Percentiles rank a stretch among this genome's conserved stretches.
Evolutionary conservation across 2,888 invertebrate species (phyloP).

Genomic region (Timema podura): DNA sequence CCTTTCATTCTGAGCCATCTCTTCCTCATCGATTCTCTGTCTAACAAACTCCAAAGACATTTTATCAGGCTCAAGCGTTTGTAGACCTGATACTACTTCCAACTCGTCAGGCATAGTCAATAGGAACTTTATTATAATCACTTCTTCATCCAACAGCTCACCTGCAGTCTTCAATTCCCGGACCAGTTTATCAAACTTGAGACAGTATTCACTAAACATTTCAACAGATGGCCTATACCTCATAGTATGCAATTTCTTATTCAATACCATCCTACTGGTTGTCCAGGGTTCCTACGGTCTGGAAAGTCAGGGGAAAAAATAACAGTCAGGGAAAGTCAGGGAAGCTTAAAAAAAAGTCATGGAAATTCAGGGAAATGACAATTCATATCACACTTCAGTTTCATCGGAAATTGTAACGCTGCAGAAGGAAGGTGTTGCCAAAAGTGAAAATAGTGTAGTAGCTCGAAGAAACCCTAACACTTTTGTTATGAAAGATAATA

Average conservation of each 20-base stretch:
- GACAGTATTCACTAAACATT: not conserved
- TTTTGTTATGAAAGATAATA: no score
- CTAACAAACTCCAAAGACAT: not conserved
- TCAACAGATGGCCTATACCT: constrained; percentile 8
- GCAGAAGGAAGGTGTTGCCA: no score
- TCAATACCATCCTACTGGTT: not conserved
- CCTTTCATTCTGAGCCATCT: not conserved
- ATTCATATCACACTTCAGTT: no score
- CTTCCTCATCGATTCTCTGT: not conserved
- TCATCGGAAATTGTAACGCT: no score
- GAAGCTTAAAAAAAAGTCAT: no score
- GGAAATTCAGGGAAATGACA: no score
- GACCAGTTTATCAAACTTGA: constrained; percentile 6
- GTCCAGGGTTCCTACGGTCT: no score
- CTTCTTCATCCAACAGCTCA: not conserved
- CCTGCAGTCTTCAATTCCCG: constrained; percentile 2
- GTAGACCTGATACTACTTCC: constrained; percentile 4
- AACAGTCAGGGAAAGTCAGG: no score
- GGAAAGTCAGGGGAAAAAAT: no score
- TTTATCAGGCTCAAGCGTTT: not conserved
- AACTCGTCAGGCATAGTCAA: constrained; percentile 10
- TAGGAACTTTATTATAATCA: constrained; percentile 1
- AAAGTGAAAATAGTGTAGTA: no score
- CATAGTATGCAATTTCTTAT: not conserved
- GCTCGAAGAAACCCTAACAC: no score